phyloP scores from a whole-genome alignment of 35 echinoderm and acorn worm species.

The Amphiura filiformis region DNA sequence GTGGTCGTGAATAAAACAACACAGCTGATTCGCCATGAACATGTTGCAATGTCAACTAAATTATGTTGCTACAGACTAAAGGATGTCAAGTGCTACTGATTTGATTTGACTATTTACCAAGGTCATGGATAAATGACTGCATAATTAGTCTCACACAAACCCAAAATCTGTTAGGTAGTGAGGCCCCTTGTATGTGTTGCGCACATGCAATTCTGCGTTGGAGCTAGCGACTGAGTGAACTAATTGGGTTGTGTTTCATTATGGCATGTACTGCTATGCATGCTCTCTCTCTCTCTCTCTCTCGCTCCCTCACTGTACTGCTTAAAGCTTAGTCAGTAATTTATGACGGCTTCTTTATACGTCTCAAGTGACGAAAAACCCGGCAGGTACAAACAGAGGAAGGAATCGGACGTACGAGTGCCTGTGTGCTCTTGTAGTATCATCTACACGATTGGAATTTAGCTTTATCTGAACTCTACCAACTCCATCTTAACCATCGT shows the following conservation, averaged over 20 bases:
- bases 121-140: background rate
- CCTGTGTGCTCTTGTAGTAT: background rate
- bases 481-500: background rate
- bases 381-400: background rate
- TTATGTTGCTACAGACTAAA: too few species aligned
- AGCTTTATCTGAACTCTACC: background rate
- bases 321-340: background rate
- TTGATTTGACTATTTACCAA: background rate
- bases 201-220: too few species aligned
- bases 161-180: background rate
- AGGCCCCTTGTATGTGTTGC: background rate
- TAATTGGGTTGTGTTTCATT: background rate
- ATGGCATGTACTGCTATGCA: background rate
- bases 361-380: background rate
- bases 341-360: background rate
- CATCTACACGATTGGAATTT: background rate
- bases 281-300: background rate
- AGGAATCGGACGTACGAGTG: background rate
- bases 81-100: too few species aligned
- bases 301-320: too few species aligned
- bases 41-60: background rate
- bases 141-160: background rate
- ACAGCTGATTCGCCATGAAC: background rate
- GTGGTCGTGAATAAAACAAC: background rate
- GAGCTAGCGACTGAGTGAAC: background rate